Base-by-base conservation (phyloP, 2,888 invertebrate species). In the Seira musarum region DNA sequence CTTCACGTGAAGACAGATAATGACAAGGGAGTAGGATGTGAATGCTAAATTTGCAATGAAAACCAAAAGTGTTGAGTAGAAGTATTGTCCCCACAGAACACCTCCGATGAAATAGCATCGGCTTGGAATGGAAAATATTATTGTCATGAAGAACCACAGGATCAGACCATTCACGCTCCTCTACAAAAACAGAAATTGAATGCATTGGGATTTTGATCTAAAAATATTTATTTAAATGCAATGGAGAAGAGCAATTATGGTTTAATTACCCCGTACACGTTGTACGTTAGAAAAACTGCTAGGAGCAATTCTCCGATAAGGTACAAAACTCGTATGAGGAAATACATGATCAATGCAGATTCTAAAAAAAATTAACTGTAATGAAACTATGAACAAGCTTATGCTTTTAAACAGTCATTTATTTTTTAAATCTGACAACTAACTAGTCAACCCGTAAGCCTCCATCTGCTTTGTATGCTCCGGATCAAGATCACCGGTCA, bases 21-120 rank as follows among this genome's bases (percentile, higher is more conserved):
- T 30, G 21, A 82, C 22, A 15, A 83, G 60, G 13, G 83, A 83
- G 30, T 83, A 83, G 19, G 80, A 46, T n/a, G 83, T 83, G 35
- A 83, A 82, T 13, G 74, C 63, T 46, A 83, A 73, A 21, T 83
- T 83, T 2, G 67, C 76, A 0, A 57, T 80, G 53, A 83, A 83
- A n/a, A 76, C 80, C 24, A 82, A 21, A 15, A 83, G 49, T 21
- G 83, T 78, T 1, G 60, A 19, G 2, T 65, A n/a, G 53, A 82
- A 83, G 40, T 72, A 83, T 24, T 73, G 76, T 6, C 80, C 82
- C 83, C 83, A 83, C 5, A 82, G 60, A 10, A 83, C 66, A 17
- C 83, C 82, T 1, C 82, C 83, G 15, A 83, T 82, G 30, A 83
- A 83, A 40, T 83, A 83, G 77, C 83, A 83, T n/a, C 83, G 67